Percentiles rank a stretch among this genome's conserved stretches.
These are phyloP conservation scores for Mesorhabditis sp. DNA, from an alignment of 2,888 invertebrate species.

Conservation along the genomic window DNA sequence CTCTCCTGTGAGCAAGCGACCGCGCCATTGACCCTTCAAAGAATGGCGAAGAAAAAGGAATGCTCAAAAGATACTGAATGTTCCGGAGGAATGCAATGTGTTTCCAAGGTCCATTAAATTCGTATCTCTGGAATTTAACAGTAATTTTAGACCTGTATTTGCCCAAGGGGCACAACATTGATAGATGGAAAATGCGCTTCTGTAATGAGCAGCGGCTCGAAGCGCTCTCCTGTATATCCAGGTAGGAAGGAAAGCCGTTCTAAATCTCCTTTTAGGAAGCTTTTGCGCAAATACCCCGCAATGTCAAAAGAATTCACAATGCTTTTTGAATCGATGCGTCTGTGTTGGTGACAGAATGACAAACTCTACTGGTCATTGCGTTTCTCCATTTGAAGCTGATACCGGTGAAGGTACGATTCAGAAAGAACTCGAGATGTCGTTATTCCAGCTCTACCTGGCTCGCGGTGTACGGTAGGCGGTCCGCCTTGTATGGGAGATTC, in stretches of 20 bases:
- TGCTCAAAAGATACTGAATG: conserved; percentile 4
- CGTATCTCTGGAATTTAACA: neutral
- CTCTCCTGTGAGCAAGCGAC: conserved; percentile 26
- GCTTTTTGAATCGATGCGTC: conserved; percentile 6
- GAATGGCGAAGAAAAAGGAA: conserved; percentile 1
- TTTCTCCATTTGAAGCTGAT: conserved; percentile 11
- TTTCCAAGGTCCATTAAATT: neutral
- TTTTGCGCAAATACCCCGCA: conserved; percentile 1
- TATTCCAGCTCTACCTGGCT: conserved; percentile 24
- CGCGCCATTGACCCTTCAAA: conserved; percentile 10
- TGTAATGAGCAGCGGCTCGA: neutral
- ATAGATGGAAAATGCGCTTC: neutral
- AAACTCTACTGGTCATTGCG: conserved; percentile 39
- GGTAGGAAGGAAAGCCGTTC: neutral
- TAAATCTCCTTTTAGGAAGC: neutral
- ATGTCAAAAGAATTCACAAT: conserved; percentile 1
- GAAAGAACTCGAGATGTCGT: neutral
- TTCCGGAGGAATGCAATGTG: neutral
- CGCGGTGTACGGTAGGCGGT: conserved; percentile 19
- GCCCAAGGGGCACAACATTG: neutral
- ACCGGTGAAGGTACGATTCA: conserved; percentile 13
- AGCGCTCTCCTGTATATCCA: neutral
- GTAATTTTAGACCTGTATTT: conserved; percentile 4
- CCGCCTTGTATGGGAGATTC: conserved; percentile 22
- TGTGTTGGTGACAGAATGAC: conserved; percentile 18